Evolutionary conservation across 2,888 invertebrate genomes (phyloP), one percentile per base, ranked within the genome.

Genomic region (Mystacides longicornis): DNA sequence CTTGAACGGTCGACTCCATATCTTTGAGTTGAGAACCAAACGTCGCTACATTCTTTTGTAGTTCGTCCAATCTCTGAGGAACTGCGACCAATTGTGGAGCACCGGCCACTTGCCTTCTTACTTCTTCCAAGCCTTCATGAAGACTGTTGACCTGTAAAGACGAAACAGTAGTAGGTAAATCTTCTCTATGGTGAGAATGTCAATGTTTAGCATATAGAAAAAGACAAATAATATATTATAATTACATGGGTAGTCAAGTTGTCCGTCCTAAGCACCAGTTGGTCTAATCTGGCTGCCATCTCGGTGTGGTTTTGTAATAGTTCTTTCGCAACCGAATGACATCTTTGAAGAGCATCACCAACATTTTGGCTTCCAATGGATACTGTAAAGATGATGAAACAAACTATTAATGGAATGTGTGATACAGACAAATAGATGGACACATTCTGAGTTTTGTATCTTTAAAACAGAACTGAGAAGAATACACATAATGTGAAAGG

Each of bases 321-420:
- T 63, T 81, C 82, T 65, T 81, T 82, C 9, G 85, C 81, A 5
- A 83, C 76, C 11, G 86, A 82, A 67, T 87, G 86, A 68, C 85
- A 87, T 65, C 82, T 76, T 69, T 87, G 87, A 51, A 87, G 68
- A 1, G 81, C 82, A 67, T 86, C 86, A 51, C 83, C 84, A 62
- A 86, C 81, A 57, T 81, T 80, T 67, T 81, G 81, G 68, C 81
- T 86, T 65, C 82, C 84, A 58, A 83, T 83, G 70, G 81, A 72
- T 66, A 87, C 82, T 82, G 70, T 63, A 63, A 37, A 49, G 19
- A 31, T 43, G 4, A 52, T 7, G 11, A 7, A 5, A 27, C 11
- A 27, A 27, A 27, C n/a, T n/a, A n/a, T n/a, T n/a, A n/a, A n/a
- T n/a, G n/a, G n/a, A n/a, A n/a, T n/a, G n/a, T n/a, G n/a, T n/a